Percentiles rank a stretch among this genome's conserved stretches.
Evolutionary conservation across 2,888 invertebrate species (phyloP).

Genomic region (Acronicta psi): DNA sequence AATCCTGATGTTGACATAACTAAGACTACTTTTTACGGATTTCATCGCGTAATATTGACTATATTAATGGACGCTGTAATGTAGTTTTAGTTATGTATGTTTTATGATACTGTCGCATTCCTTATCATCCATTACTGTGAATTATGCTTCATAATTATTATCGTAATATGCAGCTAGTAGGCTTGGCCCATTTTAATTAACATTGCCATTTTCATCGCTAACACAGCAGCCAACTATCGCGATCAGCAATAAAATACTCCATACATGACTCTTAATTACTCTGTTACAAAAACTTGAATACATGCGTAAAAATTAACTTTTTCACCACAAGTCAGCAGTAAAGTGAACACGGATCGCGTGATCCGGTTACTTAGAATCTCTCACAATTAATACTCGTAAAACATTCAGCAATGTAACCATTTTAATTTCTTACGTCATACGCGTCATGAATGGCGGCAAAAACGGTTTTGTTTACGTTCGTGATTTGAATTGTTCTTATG

Average conservation of each 20-base stretch:
- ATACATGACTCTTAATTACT: slow-evolving; percentile 21
- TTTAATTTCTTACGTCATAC: slow-evolving; percentile 82
- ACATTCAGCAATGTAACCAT: slow-evolving; percentile 71
- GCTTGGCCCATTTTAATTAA: slow-evolving; percentile 4
- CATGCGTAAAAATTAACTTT: slow-evolving; percentile 36
- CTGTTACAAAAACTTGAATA: slow-evolving; percentile 14
- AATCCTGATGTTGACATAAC: too few relatives aligned
- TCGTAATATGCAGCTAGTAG: background rate
- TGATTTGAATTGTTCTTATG: slow-evolving; percentile 71
- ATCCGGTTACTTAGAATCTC: slow-evolving; percentile 55
- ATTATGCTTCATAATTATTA: background rate
- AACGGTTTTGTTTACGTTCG: slow-evolving; percentile 80
- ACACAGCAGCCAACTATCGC: slow-evolving; percentile 4
- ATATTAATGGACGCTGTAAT: too few relatives aligned
- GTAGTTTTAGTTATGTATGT: too few relatives aligned
- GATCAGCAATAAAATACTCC: slow-evolving; percentile 28
- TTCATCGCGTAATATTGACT: too few relatives aligned
- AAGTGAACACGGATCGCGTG: slow-evolving; percentile 59
- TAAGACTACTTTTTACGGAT: too few relatives aligned
- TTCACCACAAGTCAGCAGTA: slow-evolving; percentile 35
- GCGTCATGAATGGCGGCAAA: slow-evolving; percentile 76
- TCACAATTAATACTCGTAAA: slow-evolving; percentile 80
- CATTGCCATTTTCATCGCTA: slow-evolving; percentile 6
- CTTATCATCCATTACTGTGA: background rate
- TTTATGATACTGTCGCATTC: background rate